Evolutionary conservation across 2,888 invertebrate genomes (phyloP), one percentile per base, ranked within the genome.

Genomic region (Drosophila niveifrons): DNA sequence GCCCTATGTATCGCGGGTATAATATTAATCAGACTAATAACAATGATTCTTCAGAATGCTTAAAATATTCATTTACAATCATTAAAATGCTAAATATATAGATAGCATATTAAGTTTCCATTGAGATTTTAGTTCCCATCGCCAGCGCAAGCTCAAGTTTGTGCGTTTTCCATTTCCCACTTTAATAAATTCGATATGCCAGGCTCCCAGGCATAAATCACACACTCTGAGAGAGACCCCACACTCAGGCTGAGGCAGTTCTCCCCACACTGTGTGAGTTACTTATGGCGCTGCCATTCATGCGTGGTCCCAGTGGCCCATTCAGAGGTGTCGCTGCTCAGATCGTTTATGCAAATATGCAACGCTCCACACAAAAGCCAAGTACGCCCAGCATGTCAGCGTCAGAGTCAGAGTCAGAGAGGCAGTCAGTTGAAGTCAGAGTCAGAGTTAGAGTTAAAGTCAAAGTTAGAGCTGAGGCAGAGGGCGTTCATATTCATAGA

Each of bases 171-270:
- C 69, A 41, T 73, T 83, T 84, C 86, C 88, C 83, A 89, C 66
- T 73, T 72, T 51, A 71, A 88, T 89, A 88, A 85, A 88, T 89
- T 85, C 53, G 68, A 66, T 71, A 80, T 77, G 82, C 70, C 66
- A 84, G 68, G 65, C 64, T 84, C 88, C 88, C 83, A 89, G 73
- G 83, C 88, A 84, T 89, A 89, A 89, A 82, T 83, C 90, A 67
- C 53, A 48, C 29, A 31, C 41, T 39, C 15, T 9, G 29, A 41
- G 36, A 46, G 48, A 44, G 79, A 74, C 73, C 69, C 55, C 80
- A 75, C 80, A 75, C 39, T 63, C 59, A n/a, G 58, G 2, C 36
- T 11, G 4, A 11, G 10, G 3, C 15, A 58, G 52, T 44, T 74
- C 52, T 17, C 57, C 36, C 50, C 73, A 57, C 58, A 44, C 55